Percentiles rank a stretch among this genome's conserved stretches.
Evolutionary conservation across 2,113 vertebrate species (phyloP).

Genomic region (Cettia cetti): DNA sequence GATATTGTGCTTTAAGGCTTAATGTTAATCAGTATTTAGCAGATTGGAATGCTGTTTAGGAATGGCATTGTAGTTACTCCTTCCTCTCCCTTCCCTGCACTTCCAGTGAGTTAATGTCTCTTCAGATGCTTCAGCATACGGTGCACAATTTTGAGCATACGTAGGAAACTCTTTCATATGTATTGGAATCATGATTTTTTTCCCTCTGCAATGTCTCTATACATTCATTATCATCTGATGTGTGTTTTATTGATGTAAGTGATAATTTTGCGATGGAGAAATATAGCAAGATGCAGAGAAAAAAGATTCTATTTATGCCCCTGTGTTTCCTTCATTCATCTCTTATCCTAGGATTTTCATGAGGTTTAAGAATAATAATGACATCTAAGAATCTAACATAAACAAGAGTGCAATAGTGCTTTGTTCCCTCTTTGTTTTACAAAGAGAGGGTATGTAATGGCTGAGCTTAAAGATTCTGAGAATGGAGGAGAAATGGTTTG

Average conservation of each 20-base stretch:
- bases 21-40: not conserved
- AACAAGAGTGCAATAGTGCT: not conserved
- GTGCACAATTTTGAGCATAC: slow-evolving; percentile 1
- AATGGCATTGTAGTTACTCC: not conserved
- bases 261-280: not conserved
- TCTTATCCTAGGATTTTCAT: not conserved
- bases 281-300: not conserved
- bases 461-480: not conserved
- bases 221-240: slow-evolving; percentile 32
- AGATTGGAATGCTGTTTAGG: not conserved
- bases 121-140: not conserved
- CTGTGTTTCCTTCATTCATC: not conserved
- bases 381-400: not conserved
- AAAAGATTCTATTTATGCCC: not conserved
- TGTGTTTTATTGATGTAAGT: slow-evolving; percentile 32
- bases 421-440: not conserved
- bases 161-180: not conserved
- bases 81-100: not conserved
- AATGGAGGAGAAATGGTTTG: slow-evolving; percentile 8
- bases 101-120: not conserved
- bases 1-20: not conserved
- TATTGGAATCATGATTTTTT: not conserved
- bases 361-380: not conserved
- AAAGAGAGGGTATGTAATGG: not conserved
- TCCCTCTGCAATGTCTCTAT: not conserved